These are phyloP conservation scores for Acinonyx jubatus DNA, from an alignment of 2,113 vertebrate species.

Conservation along the genomic window DNA sequence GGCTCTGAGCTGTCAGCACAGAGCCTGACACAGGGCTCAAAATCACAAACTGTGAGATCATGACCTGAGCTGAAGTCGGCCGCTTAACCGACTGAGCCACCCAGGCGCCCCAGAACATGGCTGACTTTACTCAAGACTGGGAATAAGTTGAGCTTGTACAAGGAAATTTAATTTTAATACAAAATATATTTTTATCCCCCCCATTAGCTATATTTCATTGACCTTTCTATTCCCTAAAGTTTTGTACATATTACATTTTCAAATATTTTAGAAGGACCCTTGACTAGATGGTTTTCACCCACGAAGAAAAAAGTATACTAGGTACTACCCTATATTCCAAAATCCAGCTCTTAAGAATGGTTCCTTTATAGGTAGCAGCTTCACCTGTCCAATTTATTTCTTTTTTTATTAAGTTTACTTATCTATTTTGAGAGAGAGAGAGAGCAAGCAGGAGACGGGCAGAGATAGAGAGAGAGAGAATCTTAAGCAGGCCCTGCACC, in stretches of 20 bases:
- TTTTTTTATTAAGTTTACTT: too few relatives aligned
- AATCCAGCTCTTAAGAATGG: not conserved
- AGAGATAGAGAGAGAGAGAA: too few relatives aligned
- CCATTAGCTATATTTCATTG: not conserved
- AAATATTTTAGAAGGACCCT: not conserved
- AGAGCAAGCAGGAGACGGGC: too few relatives aligned
- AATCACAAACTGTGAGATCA: too few relatives aligned
- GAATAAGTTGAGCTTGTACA: not conserved
- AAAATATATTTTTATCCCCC: not conserved
- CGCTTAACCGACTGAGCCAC: too few relatives aligned
- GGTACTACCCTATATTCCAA: not conserved
- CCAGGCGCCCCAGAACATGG: too few relatives aligned
- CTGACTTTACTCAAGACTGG: not conserved
- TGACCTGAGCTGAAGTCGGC: too few relatives aligned
- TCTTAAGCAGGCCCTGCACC: too few relatives aligned
- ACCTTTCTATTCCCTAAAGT: not conserved
- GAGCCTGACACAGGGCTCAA: rapidly evolving
- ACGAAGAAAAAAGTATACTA: not conserved
- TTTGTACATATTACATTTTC: not conserved
- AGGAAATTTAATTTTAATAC: not conserved
- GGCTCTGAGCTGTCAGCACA: too few relatives aligned
- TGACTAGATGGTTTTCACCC: not conserved
- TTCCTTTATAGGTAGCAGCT: not conserved
- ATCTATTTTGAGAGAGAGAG: too few relatives aligned
- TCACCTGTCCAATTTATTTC: too few relatives aligned